Conservation (phyloP, 30 jellyfish, hydroid and myxozoan species). For the Pseudorhiza aurosa region DNA sequence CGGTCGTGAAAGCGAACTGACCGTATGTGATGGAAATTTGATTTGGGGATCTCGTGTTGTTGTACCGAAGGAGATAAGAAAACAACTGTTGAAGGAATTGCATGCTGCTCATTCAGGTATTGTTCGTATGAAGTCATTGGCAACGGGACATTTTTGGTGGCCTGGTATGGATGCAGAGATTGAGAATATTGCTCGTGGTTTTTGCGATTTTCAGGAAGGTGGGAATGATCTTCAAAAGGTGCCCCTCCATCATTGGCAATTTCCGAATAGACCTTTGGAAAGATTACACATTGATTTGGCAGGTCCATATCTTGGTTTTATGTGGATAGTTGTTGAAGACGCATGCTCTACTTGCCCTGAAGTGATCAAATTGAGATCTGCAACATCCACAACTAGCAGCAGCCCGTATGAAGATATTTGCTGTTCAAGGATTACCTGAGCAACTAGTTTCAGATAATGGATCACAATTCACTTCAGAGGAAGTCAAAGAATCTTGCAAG, state of each 20-base stretch:
- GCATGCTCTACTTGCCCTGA: conserved; percentile 59
- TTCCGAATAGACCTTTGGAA: conserved; percentile 48
- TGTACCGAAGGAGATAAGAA: conserved; percentile 59
- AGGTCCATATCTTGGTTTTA: conserved; percentile 65
- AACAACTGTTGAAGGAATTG: conserved; percentile 60
- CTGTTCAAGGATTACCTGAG: conserved; percentile 68
- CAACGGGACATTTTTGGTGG: conserved; percentile 74
- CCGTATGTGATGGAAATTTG: conserved; percentile 70
- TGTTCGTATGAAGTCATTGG: conserved; percentile 68
- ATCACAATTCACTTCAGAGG: conserved; percentile 69
- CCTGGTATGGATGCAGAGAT: conserved; percentile 73
- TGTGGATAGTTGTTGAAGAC: conserved; percentile 72
- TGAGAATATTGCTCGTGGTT: conserved; percentile 68
- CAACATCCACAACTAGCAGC: conserved; percentile 50
- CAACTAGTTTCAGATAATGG: conserved; percentile 72
- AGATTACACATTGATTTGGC: conserved; percentile 44
- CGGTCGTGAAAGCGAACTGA: conserved; percentile 64
- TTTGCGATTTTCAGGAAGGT: conserved; percentile 58
- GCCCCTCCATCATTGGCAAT: conserved; percentile 53
- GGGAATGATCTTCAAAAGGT: conserved; percentile 60
- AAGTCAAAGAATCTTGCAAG: conserved; percentile 54
- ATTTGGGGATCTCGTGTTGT: conserved; percentile 77
- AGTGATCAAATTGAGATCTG: conserved; percentile 39
- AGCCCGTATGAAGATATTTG: conserved; percentile 52
- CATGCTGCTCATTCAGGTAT: conserved; percentile 75